Conservation (phyloP, 1,140 invertebrate genomes). For the Lepidurus apus region DNA sequence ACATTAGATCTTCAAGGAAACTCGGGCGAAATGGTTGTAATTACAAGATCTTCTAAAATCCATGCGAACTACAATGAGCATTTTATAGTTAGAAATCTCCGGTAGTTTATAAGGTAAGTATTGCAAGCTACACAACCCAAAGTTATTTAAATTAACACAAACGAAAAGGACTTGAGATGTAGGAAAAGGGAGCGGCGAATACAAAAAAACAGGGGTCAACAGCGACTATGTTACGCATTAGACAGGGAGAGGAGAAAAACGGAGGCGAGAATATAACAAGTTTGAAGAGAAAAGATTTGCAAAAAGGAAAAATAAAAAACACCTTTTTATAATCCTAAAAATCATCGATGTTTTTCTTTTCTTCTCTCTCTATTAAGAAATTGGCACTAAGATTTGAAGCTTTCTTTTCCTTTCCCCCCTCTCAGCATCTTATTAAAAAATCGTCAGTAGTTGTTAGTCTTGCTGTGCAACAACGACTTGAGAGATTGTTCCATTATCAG, state of each 20-base stretch:
- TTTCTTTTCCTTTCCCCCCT: background rate
- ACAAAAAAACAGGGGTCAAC: constrained; percentile 3
- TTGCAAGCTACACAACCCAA: constrained; percentile 14
- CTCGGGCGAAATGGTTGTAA: constrained; percentile 7
- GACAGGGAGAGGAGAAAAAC: background rate
- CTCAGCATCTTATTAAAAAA: background rate
- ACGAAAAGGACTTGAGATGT: background rate
- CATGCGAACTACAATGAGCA: constrained; percentile 14
- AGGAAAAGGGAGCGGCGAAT: background rate
- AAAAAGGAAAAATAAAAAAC: background rate
- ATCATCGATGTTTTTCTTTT: constrained; percentile 4
- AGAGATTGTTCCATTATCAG: constrained; percentile 51
- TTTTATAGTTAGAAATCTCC: constrained; percentile 8
- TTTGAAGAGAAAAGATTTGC: background rate
- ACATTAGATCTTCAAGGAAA: background rate
- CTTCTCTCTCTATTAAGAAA: background rate
- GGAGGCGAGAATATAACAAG: background rate
- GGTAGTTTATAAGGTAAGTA: background rate
- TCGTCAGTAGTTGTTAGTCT: background rate
- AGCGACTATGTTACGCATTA: background rate
- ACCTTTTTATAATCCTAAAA: background rate
- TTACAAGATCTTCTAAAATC: constrained; percentile 16
- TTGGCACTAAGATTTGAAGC: constrained; percentile 17
- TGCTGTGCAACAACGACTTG: constrained; percentile 36
- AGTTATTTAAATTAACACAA: constrained; percentile 1